Conservation (phyloP, 2,113 vertebrate genomes). For the Halcyon malimbica region DNA sequence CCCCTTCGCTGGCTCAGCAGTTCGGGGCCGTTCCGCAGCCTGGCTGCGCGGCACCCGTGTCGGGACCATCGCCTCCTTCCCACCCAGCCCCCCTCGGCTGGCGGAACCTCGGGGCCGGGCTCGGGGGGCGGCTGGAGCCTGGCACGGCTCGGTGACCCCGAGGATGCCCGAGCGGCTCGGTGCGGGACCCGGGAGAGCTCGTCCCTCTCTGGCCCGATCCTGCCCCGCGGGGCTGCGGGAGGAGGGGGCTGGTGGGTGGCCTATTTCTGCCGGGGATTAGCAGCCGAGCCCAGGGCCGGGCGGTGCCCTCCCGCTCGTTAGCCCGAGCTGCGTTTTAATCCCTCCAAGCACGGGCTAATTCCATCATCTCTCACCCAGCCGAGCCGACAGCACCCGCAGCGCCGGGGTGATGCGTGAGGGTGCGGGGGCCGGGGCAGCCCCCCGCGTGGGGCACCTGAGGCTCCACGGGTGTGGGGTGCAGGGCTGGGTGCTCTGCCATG, state of each 20-base stretch:
- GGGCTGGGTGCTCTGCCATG: fast-evolving
- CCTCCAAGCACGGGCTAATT: not conserved
- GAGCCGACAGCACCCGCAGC: not conserved
- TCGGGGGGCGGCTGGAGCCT: not conserved
- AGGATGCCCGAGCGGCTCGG: fast-evolving
- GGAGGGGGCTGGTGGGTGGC: not conserved
- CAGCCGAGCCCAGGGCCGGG: not conserved
- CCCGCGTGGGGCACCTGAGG: fast-evolving
- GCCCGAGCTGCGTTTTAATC: conserved; percentile 47
- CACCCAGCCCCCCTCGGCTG: not conserved
- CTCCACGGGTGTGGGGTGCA: fast-evolving
- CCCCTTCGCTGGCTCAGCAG: not conserved
- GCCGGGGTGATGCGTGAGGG: not conserved
- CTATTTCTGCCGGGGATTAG: conserved; percentile 48
- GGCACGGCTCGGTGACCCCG: fast-evolving
- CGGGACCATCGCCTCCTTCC: fast-evolving
- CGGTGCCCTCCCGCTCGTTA: not conserved
- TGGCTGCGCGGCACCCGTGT: fast-evolving
- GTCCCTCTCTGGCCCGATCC: not conserved
- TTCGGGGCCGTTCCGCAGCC: not conserved
- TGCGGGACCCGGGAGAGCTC: not conserved
- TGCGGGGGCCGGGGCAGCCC: not conserved
- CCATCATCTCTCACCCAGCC: not conserved
- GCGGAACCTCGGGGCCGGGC: fast-evolving
- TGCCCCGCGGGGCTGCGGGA: not conserved